Evolutionary conservation across 2,888 invertebrate species (phyloP), one percentile per base, ranked within the genome.

Genomic region (Thera obeliscata): DNA sequence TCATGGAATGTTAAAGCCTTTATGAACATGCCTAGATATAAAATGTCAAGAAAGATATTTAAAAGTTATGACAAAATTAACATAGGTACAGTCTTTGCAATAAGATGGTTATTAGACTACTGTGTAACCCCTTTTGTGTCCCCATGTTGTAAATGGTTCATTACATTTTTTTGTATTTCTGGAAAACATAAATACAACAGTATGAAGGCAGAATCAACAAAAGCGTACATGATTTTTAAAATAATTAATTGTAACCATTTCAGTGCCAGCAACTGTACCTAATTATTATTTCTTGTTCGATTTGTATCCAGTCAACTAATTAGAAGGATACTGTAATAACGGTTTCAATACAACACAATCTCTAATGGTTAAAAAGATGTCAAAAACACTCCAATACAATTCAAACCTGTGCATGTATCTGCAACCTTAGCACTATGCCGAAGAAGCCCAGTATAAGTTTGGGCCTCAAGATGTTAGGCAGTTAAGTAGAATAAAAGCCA

Each of bases 1-100:
- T 84, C 58, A 88, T 93, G 92, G 92, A 93, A 93, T 93, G 92
- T 93, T 91, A 87, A 88, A 91, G 90, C 90, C 87, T 87, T 87
- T 80, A 78, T 81, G 77, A 80, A 73, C 82, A 81, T 85, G 87
- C 87, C 87, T 87, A 87, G 85, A 87, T 84, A 88, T 82, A 81
- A 75, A 79, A 85, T 83, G 41, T 9, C 6, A 46, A 1, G 6
- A 0, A n/a, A 49, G 38, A 49, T 43, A 49, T 33, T 49, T 33
- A n/a, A 57, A 43, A 66, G 35, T 57, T 56, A 50, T 60, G 60
- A 72, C 69, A 72, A 61, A 22, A 22, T 22, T 22, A 22, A 66
- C 56, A 59, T 55, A 64, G 46, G 22, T 41, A 41, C 41, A 41
- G 6, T 41, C 41, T 41, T 5, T 1, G 41, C 41, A 41, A 5